Conservation (phyloP, 2,113 vertebrate species). For the Hiodon tergisus region DNA sequence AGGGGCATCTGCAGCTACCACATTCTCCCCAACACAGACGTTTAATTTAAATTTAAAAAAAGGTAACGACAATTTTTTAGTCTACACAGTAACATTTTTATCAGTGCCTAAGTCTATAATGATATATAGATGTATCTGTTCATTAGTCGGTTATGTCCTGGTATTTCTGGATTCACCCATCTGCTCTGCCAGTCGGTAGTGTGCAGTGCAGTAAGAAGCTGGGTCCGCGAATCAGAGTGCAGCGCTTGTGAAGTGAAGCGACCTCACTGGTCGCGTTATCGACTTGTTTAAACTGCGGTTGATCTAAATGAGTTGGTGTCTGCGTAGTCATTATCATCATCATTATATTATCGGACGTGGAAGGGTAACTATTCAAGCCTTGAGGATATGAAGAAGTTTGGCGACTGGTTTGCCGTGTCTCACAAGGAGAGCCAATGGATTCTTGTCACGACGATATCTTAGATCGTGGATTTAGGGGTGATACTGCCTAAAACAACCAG, state of each 20-base stretch:
- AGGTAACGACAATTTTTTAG: too few relatives aligned
- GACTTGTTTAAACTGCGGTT: neutral
- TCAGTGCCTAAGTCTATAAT: too few relatives aligned
- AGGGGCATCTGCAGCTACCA: too few relatives aligned
- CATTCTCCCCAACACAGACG: too few relatives aligned
- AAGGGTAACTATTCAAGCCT: neutral
- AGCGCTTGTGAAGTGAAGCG: too few relatives aligned
- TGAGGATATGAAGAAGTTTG: constrained; percentile 5
- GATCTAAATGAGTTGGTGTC: neutral
- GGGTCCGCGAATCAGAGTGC: constrained; percentile 29
- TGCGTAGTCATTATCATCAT: too few relatives aligned
- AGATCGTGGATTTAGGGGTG: constrained; percentile 17
- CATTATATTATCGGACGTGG: too few relatives aligned
- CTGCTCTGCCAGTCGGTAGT: constrained; percentile 26
- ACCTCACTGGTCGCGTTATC: too few relatives aligned
- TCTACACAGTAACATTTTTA: too few relatives aligned
- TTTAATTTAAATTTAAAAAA: too few relatives aligned
- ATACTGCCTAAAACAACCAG: constrained; percentile 23
- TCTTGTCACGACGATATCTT: constrained; percentile 23
- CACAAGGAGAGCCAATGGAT: constrained; percentile 25
- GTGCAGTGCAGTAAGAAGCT: constrained; percentile 21
- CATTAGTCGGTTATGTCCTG: too few relatives aligned
- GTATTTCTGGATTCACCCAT: constrained; percentile 21
- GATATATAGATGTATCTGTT: too few relatives aligned
- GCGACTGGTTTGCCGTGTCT: neutral